phyloP scores from a whole-genome alignment of 1,140 invertebrate species.

The Pseudomyrmex sp. region DNA sequence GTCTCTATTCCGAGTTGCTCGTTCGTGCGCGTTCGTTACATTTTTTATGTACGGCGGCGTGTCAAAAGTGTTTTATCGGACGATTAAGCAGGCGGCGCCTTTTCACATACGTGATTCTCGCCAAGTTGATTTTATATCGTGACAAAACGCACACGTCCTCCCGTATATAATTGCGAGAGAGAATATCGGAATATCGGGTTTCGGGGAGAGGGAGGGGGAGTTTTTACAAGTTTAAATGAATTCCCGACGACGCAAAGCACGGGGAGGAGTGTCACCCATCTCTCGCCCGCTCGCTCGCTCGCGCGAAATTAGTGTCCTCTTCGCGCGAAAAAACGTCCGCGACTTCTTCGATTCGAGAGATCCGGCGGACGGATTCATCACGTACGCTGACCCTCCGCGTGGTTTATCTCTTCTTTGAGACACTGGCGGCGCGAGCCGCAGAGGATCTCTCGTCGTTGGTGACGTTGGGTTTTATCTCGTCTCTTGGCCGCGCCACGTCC shows the following conservation, averaged over 20 bases:
- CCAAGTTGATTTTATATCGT: neutral
- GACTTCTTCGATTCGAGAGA: conserved; percentile 14
- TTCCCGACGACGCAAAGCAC: neutral
- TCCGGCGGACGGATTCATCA: conserved; percentile 48
- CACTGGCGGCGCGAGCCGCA: neutral
- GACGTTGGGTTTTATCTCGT: conserved; percentile 32
- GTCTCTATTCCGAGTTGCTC: neutral
- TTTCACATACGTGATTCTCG: neutral
- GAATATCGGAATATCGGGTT: too few species aligned
- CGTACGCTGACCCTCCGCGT: conserved; percentile 41
- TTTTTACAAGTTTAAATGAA: too few species aligned
- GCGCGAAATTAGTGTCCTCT: conserved; percentile 9
- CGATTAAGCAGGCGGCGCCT: neutral
- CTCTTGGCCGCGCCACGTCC: neutral
- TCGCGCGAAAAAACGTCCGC: neutral
- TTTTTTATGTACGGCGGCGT: neutral
- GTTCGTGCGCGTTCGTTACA: neutral
- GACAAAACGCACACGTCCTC: neutral
- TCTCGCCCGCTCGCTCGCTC: neutral
- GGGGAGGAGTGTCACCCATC: neutral
- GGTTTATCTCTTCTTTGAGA: conserved; percentile 51
- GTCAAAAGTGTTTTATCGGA: neutral
- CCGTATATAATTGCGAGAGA: too few species aligned
- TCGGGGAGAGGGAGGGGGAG: too few species aligned
- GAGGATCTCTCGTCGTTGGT: conserved; percentile 50